These are phyloP conservation scores for Semaprochilodus insignis DNA, from an alignment of 2,797 vertebrate genomes.

Conservation along the genomic window DNA sequence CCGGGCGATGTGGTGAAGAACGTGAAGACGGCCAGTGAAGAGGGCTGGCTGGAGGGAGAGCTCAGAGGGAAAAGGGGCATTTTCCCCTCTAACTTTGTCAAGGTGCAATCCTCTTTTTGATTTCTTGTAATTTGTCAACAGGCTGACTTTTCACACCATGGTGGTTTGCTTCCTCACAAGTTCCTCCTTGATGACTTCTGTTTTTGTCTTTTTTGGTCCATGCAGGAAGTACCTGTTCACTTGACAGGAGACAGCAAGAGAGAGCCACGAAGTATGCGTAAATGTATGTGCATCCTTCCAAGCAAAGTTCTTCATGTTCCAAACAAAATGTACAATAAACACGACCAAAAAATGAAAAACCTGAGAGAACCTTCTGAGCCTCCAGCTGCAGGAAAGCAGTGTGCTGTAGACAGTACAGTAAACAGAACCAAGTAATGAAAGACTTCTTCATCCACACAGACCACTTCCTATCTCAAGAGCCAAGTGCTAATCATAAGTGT, in stretches of 20 bases:
- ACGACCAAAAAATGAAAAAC: background rate
- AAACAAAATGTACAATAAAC: background rate
- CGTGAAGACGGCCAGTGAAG: conserved; percentile 74
- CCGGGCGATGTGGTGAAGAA: conserved; percentile 84
- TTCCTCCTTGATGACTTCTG: background rate
- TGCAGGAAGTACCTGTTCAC: conserved; percentile 79
- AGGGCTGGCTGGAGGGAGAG: conserved; percentile 88
- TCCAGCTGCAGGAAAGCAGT: background rate
- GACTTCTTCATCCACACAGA: conserved; percentile 11
- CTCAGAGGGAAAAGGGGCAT: conserved; percentile 79
- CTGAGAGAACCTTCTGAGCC: background rate
- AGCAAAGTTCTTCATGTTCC: background rate
- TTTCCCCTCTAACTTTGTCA: conserved; percentile 83
- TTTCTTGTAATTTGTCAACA: background rate
- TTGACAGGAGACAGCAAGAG: conserved; percentile 74
- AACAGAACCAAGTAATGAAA: conserved; percentile 27
- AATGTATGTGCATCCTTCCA: conserved; percentile 64
- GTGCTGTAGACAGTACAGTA: background rate
- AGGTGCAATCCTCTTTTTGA: conserved; percentile 71
- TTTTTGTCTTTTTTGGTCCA: conserved; percentile 21
- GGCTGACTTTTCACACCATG: background rate
- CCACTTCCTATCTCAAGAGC: conserved; percentile 36
- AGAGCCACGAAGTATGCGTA: conserved; percentile 80
- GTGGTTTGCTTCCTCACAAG: conserved; percentile 11
- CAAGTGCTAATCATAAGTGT: background rate